These are phyloP conservation scores for Pimephales promelas DNA, from an alignment of 2,113 vertebrate species.

Conservation along the genomic window DNA sequence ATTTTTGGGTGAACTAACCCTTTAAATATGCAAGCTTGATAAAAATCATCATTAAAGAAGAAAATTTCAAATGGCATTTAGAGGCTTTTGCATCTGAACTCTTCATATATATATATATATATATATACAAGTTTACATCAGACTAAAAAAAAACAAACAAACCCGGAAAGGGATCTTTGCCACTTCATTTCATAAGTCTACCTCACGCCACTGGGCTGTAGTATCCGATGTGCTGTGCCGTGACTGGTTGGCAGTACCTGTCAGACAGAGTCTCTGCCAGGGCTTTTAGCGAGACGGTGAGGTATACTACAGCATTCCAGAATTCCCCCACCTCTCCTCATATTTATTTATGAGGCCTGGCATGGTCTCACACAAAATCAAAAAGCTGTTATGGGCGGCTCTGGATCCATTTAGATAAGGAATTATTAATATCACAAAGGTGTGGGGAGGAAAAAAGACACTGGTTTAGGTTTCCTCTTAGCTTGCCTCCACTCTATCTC, in stretches of 20 bases:
- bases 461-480: conserved; percentile 32
- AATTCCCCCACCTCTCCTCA: conserved; percentile 37
- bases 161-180: neutral
- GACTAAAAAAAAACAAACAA: neutral
- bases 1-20: too few relatives aligned
- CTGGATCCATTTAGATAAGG: conserved; percentile 61
- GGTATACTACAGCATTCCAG: conserved; percentile 50
- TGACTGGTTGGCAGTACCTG: conserved; percentile 4
- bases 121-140: neutral
- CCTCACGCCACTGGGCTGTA: neutral
- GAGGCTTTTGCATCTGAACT: too few relatives aligned
- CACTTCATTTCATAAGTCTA: neutral
- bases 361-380: conserved; percentile 46
- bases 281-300: conserved; percentile 15
- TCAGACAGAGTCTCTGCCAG: conserved; percentile 20
- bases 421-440: conserved; percentile 55
- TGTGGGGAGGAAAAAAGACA: conserved; percentile 44
- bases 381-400: conserved; percentile 40
- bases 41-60: too few relatives aligned
- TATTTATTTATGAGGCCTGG: conserved; percentile 57
- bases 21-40: too few relatives aligned
- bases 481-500: conserved; percentile 5
- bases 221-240: neutral
- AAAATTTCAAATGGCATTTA: too few relatives aligned
- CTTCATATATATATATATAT: too few relatives aligned